Conservation (phyloP, 2,797 vertebrate genomes). For the Pampus argenteus region DNA sequence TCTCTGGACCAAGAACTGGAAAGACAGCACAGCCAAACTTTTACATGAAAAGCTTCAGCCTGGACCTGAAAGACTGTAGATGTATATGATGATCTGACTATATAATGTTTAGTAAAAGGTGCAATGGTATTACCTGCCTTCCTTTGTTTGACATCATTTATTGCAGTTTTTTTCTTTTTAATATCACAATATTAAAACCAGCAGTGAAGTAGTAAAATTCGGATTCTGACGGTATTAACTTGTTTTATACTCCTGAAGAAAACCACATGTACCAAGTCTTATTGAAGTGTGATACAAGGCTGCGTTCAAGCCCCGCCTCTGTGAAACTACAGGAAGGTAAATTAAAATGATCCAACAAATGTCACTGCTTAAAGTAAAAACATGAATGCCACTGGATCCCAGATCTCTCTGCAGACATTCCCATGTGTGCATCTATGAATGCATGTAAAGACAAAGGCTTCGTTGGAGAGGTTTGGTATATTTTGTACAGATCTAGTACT, state of each 20-base stretch:
- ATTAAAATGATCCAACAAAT: slow-evolving; percentile 10
- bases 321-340: slow-evolving; percentile 6
- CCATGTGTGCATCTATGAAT: slow-evolving; percentile 65
- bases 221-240: slow-evolving; percentile 41
- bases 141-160: slow-evolving; percentile 51
- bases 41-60: slow-evolving; percentile 34
- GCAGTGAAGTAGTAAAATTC: slow-evolving; percentile 26
- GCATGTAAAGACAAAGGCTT: slow-evolving; percentile 70
- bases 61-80: slow-evolving; percentile 66
- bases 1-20: slow-evolving; percentile 52
- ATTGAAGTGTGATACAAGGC: slow-evolving; percentile 20
- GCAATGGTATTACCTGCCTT: slow-evolving; percentile 51
- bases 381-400: slow-evolving; percentile 41
- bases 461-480: slow-evolving; percentile 78
- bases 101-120: slow-evolving; percentile 65
- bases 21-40: slow-evolving; percentile 38
- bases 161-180: not conserved
- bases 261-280: slow-evolving; percentile 1
- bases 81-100: slow-evolving; percentile 73
- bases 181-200: slow-evolving; percentile 15
- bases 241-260: slow-evolving; percentile 21
- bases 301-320: slow-evolving; percentile 6
- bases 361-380: slow-evolving; percentile 32
- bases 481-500: slow-evolving; percentile 88
- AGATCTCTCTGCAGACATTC: slow-evolving; percentile 63